Evolutionary conservation across 1,140 invertebrate genomes (phyloP).

Genomic region (Calephelis virginiensis): DNA sequence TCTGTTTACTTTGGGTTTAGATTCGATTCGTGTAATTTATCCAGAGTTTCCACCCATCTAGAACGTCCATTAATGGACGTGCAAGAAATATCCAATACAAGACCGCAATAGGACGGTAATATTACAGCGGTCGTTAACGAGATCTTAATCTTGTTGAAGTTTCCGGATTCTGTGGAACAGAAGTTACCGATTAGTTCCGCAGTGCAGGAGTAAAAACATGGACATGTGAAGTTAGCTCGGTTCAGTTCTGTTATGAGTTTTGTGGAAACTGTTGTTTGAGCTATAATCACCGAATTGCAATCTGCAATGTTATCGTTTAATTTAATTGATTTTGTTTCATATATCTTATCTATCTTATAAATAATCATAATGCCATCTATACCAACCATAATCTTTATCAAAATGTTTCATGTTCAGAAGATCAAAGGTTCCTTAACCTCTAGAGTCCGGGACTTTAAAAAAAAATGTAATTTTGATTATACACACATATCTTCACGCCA

Average conservation of each 20-base stretch:
- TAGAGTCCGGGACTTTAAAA: no score
- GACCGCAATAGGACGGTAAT: neutral
- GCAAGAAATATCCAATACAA: neutral
- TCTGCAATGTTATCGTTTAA: neutral
- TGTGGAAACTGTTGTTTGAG: neutral
- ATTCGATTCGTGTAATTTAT: no score
- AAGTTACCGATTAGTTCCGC: conserved; percentile 29
- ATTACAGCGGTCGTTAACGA: conserved; percentile 25
- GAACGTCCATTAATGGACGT: no score
- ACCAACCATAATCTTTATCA: no score
- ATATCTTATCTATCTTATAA: no score
- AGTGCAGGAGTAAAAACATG: conserved; percentile 22
- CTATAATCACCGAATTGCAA: neutral
- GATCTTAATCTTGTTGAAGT: conserved; percentile 22
- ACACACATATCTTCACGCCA: no score
- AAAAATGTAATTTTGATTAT: no score
- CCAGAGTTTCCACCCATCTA: no score
- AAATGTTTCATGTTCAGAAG: no score
- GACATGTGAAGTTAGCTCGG: conserved; percentile 8
- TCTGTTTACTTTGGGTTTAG: no score
- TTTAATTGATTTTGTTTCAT: neutral
- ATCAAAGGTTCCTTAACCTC: no score
- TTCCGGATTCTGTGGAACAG: conserved; percentile 22
- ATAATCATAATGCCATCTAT: no score
- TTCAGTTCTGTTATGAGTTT: conserved; percentile 9